phyloP scores from a whole-genome alignment of 1,140 invertebrate genomes.

The Sitophilus oryzae region DNA sequence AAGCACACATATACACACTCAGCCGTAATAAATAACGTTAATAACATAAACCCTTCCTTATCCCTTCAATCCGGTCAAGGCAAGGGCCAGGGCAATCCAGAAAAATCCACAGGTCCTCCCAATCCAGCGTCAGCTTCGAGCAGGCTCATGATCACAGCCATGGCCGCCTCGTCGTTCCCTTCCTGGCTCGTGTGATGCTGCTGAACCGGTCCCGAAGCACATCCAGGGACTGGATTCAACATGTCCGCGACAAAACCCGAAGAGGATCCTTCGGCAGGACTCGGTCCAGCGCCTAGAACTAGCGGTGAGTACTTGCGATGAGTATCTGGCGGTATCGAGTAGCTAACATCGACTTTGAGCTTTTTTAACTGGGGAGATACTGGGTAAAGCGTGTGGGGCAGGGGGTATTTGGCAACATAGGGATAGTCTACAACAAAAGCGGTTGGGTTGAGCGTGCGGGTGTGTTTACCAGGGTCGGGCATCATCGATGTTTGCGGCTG shows the following conservation, averaged over 20 bases:
- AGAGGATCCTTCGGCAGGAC: slow-evolving; percentile 47
- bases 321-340: neutral
- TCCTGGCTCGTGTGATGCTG: slow-evolving; percentile 52
- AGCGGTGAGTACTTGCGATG: neutral
- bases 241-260: slow-evolving; percentile 55
- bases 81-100: slow-evolving; percentile 80
- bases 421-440: too few relatives aligned
- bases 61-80: slow-evolving; percentile 48
- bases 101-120: slow-evolving; percentile 72
- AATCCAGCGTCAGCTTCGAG: slow-evolving; percentile 69
- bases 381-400: too few relatives aligned
- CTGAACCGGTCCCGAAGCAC: slow-evolving; percentile 46
- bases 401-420: too few relatives aligned
- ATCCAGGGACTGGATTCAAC: slow-evolving; percentile 51
- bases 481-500: neutral
- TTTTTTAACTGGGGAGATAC: too few relatives aligned
- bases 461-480: neutral
- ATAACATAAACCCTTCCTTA: neutral
- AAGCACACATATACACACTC: too few relatives aligned
- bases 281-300: slow-evolving; percentile 41
- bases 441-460: too few relatives aligned
- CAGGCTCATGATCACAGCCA: slow-evolving; percentile 89
- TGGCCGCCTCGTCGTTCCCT: slow-evolving; percentile 82
- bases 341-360: too few relatives aligned
- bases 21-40: neutral